These are phyloP conservation scores for Melanostoma mellinum DNA, from an alignment of 2,888 invertebrate genomes.

Conservation along the genomic window DNA sequence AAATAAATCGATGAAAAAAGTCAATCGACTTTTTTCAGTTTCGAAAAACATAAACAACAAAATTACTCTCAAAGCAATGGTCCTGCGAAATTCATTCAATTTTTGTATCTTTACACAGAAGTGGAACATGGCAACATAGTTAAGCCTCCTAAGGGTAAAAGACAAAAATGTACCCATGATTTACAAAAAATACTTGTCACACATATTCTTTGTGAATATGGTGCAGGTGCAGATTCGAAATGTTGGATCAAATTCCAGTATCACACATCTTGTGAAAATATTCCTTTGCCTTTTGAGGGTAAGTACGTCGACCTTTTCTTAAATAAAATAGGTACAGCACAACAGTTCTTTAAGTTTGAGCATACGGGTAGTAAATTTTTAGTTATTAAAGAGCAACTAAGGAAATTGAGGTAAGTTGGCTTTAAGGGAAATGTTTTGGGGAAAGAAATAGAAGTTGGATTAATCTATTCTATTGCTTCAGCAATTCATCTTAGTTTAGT, in stretches of 20 bases:
- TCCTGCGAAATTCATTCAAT: not conserved
- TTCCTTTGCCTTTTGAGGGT: not conserved
- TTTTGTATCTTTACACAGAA: not conserved
- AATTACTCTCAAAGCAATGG: not conserved
- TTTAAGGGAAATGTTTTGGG: too few species aligned
- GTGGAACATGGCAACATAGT: too few species aligned
- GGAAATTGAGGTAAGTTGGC: too few species aligned
- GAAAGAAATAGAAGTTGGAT: not conserved
- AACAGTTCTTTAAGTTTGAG: too few species aligned
- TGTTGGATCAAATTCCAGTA: constrained; percentile 62
- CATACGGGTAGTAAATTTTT: too few species aligned
- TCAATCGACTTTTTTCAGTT: constrained; percentile 36
- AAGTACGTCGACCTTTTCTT: too few species aligned
- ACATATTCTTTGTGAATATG: constrained; percentile 3
- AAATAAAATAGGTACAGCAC: too few species aligned
- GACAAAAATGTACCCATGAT: constrained; percentile 11
- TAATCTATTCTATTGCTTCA: constrained; percentile 4
- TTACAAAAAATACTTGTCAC: constrained; percentile 20
- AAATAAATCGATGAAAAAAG: constrained; percentile 37
- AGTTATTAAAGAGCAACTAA: too few species aligned
- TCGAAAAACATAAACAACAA: constrained; percentile 39
- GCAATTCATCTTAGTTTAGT: not conserved
- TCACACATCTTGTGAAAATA: constrained; percentile 6
- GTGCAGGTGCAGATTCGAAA: constrained; percentile 55
- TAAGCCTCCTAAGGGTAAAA: not conserved